Evolutionary conservation across 2,888 invertebrate species (phyloP).

Genomic region (Odontomyia ornata): DNA sequence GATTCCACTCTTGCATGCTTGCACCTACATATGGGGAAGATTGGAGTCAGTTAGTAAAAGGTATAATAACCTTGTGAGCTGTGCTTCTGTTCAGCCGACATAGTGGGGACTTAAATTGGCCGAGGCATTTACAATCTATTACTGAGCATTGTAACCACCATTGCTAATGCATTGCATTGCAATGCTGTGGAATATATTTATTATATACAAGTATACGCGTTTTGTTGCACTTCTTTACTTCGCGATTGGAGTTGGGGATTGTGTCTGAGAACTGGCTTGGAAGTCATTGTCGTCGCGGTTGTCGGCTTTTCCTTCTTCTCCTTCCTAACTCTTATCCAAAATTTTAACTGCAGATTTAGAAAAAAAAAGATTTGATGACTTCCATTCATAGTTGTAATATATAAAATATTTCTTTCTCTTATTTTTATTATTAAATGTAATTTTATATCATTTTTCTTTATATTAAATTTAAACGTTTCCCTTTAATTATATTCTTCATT

Average conservation of each 20-base stretch:
- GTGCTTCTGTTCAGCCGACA: neutral
- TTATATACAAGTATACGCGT: neutral
- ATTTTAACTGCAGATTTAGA: no score
- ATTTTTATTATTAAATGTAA: no score
- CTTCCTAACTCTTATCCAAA: no score
- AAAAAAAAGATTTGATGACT: no score
- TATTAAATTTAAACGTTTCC: no score
- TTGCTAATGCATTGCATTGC: slow-evolving; percentile 4
- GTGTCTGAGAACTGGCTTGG: neutral
- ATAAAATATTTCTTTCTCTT: no score
- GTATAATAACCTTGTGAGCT: neutral
- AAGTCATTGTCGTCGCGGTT: slow-evolving; percentile 25
- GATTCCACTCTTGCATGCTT: neutral
- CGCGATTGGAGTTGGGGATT: neutral
- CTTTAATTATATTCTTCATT: no score
- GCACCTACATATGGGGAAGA: neutral
- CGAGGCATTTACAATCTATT: slow-evolving; percentile 2
- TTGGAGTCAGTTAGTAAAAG: neutral
- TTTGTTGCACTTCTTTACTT: neutral
- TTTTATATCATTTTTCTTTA: no score
- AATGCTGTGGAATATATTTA: neutral
- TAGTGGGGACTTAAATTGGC: slow-evolving; percentile 13
- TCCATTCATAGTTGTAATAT: no score
- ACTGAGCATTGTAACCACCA: neutral
- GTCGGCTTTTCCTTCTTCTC: slow-evolving; percentile 4